Base-by-base conservation (phyloP, 2,888 invertebrate species). In the Cephus pulcher region DNA sequence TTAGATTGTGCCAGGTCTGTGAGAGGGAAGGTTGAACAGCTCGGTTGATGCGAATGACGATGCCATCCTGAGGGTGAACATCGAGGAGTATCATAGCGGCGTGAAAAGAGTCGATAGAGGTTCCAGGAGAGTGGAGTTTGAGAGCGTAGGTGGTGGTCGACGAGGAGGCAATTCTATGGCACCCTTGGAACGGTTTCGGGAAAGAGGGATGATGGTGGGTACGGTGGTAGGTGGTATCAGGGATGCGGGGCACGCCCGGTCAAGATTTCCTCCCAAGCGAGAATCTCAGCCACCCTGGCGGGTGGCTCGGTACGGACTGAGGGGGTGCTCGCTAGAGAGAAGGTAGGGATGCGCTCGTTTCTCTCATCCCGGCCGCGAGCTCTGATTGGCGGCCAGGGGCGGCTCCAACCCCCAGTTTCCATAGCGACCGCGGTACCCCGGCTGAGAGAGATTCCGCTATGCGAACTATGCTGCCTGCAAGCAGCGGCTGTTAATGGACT, bases 301-400 rank as follows among this genome's bases (percentile, higher is more conserved):
- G 78, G 76, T 71, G 80, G 82, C 74, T 80, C 77, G 56, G 82
- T 71, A 80, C 70, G 77, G 79, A 78, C 70, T 70, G 79, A 74
- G 80, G 76, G 82, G 79, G 40, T 78, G 83, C 74, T 74, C 40
- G 76, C 69, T 70, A 79, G 80, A 77, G 79, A 74, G 30, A 70
- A 73, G 75, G 78, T 83, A 80, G 83, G 85, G 84, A 83, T 82
- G 84, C 73, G 78, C 86, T 87, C 88, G 86, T 88, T 88, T 88
- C 87, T 86, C 86, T 84, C 82, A 83, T 84, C 85, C 85, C 83
- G 85, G 86, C 85, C 86, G 83, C 85, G 93, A 91, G 93, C 93
- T 93, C 94, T 93, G 94, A 94, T 94, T 93, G 93, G 94, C 84
- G 90, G 86, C 88, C 88, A 87, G 91, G 91, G 91, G 92, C 91